Conservation (phyloP, 2,113 vertebrate species). For the Holacanthus passer region DNA sequence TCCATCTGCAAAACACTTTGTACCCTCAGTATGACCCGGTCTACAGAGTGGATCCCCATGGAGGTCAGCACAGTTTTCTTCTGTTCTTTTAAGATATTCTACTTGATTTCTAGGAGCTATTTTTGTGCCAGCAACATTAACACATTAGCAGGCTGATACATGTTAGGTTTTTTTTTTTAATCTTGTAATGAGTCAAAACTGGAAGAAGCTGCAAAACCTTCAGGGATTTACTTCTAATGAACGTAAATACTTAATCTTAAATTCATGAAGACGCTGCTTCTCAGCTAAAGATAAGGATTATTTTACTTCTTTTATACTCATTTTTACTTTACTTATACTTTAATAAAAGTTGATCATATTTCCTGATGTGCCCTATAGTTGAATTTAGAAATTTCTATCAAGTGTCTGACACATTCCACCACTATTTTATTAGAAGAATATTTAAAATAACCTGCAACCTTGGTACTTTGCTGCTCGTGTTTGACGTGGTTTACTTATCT, state of each 20-base stretch:
- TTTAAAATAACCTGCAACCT: not conserved
- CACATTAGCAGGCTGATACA: not conserved
- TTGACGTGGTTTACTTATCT: not conserved
- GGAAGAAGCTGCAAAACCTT: not conserved
- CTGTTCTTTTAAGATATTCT: not conserved
- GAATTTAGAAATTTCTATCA: not conserved
- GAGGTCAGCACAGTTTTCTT: slow-evolving; percentile 85
- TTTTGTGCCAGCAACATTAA: not conserved
- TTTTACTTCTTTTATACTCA: not conserved
- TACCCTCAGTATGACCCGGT: slow-evolving; percentile 98
- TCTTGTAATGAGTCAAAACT: no score
- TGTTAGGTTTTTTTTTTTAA: not conserved
- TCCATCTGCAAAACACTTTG: slow-evolving; percentile 95
- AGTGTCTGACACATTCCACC: slow-evolving; percentile 7
- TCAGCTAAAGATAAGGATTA: not conserved
- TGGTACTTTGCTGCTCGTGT: not conserved
- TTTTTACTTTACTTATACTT: no score
- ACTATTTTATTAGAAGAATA: not conserved
- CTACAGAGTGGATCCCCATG: slow-evolving; percentile 90
- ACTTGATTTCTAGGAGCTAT: not conserved
- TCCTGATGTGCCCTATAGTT: not conserved
- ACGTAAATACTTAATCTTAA: not conserved
- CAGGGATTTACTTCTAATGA: not conserved
- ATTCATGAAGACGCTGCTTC: not conserved
- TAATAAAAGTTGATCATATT: no score